Base-by-base conservation (phyloP, 2,797 vertebrate species). In the Sardinella longiceps region DNA sequence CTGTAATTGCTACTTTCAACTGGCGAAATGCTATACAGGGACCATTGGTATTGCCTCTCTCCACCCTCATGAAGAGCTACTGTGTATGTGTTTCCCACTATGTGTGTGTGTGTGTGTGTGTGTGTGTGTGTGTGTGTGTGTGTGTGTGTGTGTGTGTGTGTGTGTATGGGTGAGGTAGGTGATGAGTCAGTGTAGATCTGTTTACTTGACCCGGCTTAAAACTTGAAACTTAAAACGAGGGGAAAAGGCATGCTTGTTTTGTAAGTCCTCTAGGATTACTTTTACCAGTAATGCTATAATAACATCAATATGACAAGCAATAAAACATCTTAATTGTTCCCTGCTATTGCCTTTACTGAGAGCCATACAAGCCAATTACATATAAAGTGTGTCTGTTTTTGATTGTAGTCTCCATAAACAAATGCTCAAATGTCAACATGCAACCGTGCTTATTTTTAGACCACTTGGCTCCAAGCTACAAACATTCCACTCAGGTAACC, bases 381-480 rank as follows among this genome's bases (percentile, higher is more conserved):
- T n/a, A n/a, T n/a, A n/a, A 43, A 23, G 10, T 20, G 20, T 39
- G 18, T 70, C 33, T 70, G 70, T 23, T 43, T 43, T 5, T 77
- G 70, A 39, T 77, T 43, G 33, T 23, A 43, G 18, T 77, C 33
- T 77, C 33, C 14, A 33, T 18, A 23, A 77, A 39, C 70, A 23
- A 77, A 39, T 18, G 20, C 23, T 14, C 37, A 39, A 77, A 77
- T 77, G 37, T 77, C 70, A 77, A 77, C 37, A 77, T 77, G 70
- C 70, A 77, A 77, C 43, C 37, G 43, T 7, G 18, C 18, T 77
- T 74, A 74, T 74, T 43, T 77, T 77, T 77, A 43, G 70, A 77
- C 70, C 70, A 43, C 33, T 39, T 39, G 53, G 20, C 1, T n/a
- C 18, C 30, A 30, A 23, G 37, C 70, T 6, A 20, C 18, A 77